phyloP scores from a whole-genome alignment of 2,113 vertebrate genomes.

The Craseonycteris thonglongyai region DNA sequence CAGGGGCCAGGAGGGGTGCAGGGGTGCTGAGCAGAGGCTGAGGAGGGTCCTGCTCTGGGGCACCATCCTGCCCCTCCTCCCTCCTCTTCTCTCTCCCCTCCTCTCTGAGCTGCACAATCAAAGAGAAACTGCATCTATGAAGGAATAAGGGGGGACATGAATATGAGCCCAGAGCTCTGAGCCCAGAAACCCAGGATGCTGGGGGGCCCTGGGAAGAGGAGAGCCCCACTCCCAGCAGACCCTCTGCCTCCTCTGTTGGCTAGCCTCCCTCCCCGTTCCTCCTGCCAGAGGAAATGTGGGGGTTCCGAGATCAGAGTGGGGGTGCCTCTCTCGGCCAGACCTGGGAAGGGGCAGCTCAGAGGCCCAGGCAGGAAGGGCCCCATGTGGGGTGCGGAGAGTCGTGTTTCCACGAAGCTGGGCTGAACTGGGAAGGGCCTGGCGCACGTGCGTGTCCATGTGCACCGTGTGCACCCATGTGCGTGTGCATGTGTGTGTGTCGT shows the following conservation, averaged over 20 bases:
- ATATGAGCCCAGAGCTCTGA: neutral
- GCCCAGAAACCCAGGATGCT: neutral
- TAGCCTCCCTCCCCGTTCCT: neutral
- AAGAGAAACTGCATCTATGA: accelerated
- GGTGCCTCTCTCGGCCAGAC: neutral
- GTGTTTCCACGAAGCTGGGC: neutral
- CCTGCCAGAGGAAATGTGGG: no score
- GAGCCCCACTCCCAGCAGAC: accelerated
- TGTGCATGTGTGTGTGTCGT: accelerated
- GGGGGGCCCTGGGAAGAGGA: neutral
- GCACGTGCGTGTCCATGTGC: accelerated
- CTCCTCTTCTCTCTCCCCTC: neutral
- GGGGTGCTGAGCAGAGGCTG: neutral
- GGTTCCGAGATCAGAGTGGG: neutral
- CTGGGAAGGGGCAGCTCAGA: neutral
- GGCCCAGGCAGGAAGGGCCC: neutral
- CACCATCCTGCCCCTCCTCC: neutral
- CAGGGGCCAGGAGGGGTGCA: neutral
- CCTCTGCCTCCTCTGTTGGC: neutral
- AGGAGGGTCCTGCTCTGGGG: accelerated
- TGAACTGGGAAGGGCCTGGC: neutral
- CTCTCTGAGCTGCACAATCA: neutral
- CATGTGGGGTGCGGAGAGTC: accelerated
- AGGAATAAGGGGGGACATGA: neutral
- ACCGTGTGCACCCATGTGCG: no score